Percentiles rank a stretch among this genome's conserved stretches.
Conservation (phyloP, 2,888 invertebrate species). For the Acleris emargana region DNA sequence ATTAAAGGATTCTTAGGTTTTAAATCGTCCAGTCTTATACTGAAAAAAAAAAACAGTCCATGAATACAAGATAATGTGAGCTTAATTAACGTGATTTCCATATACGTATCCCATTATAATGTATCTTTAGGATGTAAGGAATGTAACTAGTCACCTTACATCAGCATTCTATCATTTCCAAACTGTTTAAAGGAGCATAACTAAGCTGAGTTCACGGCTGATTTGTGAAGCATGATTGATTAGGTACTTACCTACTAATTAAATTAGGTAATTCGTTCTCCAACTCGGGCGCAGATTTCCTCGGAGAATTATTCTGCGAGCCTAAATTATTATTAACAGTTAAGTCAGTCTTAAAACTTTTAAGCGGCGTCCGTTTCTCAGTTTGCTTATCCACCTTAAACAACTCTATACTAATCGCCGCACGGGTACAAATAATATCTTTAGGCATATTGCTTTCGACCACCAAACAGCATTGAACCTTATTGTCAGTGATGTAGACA, state of each 20-base stretch:
- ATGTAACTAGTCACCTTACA: no score
- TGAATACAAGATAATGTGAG: neutral
- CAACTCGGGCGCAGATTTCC: conserved; percentile 58
- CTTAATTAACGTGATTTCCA: no score
- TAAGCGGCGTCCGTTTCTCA: conserved; percentile 65
- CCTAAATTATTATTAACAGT: conserved; percentile 65
- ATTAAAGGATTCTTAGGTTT: conserved; percentile 85
- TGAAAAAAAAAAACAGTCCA: conserved; percentile 51
- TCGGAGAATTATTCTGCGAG: conserved; percentile 62
- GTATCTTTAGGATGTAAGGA: no score
- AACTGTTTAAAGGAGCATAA: no score
- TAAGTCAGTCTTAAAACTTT: conserved; percentile 80
- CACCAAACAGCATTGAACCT: conserved; percentile 67
- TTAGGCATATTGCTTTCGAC: conserved; percentile 83
- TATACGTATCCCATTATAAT: no score
- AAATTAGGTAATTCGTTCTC: conserved; percentile 59
- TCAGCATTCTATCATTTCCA: no score
- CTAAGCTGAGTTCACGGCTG: no score
- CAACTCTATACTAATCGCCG: conserved; percentile 86
- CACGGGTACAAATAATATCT: conserved; percentile 85
- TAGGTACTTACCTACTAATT: conserved; percentile 65
- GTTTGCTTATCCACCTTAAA: conserved; percentile 67
- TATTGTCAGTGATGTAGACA: conserved; percentile 74
- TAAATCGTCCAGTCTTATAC: conserved; percentile 84
- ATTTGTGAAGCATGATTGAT: neutral